Evolutionary conservation across 1,140 invertebrate genomes (phyloP).

Genomic region (Diachasmimorpha longicaudata): DNA sequence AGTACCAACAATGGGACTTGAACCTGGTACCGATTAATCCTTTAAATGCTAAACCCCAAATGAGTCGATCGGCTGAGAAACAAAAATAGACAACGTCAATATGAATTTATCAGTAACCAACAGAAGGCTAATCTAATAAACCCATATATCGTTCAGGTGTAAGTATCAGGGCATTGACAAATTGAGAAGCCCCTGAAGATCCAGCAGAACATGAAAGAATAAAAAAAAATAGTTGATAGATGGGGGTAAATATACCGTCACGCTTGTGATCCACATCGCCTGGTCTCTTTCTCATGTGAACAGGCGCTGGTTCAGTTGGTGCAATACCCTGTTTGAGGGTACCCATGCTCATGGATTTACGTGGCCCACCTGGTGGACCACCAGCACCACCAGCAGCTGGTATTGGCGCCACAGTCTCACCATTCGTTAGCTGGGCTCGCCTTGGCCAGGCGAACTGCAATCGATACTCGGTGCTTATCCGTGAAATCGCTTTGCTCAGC

Average conservation of each 20-base stretch:
- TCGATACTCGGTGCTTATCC: slow-evolving; percentile 84
- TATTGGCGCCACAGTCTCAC: slow-evolving; percentile 62
- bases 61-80: not conserved
- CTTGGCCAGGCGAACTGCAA: slow-evolving; percentile 86
- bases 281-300: slow-evolving; percentile 72
- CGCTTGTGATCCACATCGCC: slow-evolving; percentile 59
- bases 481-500: slow-evolving; percentile 73
- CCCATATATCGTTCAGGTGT: not conserved
- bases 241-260: slow-evolving; percentile 44
- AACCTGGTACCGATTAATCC: no score
- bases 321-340: slow-evolving; percentile 74
- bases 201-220: not conserved
- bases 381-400: slow-evolving; percentile 55
- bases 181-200: slow-evolving; percentile 19
- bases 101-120: slow-evolving; percentile 6
- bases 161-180: slow-evolving; percentile 16
- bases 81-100: not conserved
- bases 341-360: slow-evolving; percentile 87
- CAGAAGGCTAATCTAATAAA: slow-evolving; percentile 19
- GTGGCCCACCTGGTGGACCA: slow-evolving; percentile 63
- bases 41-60: no score
- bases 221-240: not conserved
- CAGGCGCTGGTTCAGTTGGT: slow-evolving; percentile 61
- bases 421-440: slow-evolving; percentile 63
- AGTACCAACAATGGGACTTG: no score